Evolutionary conservation across 1,140 invertebrate species (phyloP).

Genomic region (Callitettix versicolor): DNA sequence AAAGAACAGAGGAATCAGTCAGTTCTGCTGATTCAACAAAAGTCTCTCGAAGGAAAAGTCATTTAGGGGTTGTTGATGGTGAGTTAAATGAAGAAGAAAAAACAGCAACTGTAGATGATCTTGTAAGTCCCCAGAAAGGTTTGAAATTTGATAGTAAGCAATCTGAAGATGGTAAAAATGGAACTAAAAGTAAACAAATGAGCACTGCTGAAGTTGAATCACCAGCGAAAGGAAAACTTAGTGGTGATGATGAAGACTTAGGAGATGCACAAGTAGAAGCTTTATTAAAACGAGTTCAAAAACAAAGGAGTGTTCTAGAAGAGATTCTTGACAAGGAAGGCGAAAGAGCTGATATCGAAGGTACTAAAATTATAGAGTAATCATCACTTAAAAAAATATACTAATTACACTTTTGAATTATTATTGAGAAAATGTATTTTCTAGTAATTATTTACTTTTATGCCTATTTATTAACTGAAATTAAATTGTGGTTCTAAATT

Average conservation of each 20-base stretch:
- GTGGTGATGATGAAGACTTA: conserved; percentile 38
- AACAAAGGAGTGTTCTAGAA: conserved; percentile 54
- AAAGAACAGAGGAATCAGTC: no score
- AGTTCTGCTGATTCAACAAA: background rate
- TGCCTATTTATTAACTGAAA: no score
- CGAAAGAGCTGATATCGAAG: conserved; percentile 24
- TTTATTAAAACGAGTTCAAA: conserved; percentile 49
- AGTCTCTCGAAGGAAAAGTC: background rate
- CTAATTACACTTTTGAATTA: no score
- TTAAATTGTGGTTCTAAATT: no score
- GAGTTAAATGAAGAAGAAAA: conserved; percentile 16
- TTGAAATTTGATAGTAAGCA: background rate
- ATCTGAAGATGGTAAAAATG: background rate
- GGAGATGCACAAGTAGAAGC: conserved; percentile 36
- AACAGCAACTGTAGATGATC: background rate
- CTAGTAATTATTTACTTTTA: no score
- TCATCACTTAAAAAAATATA: background rate
- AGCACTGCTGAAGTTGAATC: conserved; percentile 23
- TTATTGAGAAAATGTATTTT: no score
- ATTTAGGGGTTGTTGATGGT: background rate
- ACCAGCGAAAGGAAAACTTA: conserved; percentile 27
- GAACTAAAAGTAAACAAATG: background rate
- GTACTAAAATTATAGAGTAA: background rate
- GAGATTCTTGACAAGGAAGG: conserved; percentile 54
- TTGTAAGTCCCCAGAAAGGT: conserved; percentile 9